Base-by-base conservation (phyloP, 2,888 invertebrate genomes). In the Lampropteryx suffumata region DNA sequence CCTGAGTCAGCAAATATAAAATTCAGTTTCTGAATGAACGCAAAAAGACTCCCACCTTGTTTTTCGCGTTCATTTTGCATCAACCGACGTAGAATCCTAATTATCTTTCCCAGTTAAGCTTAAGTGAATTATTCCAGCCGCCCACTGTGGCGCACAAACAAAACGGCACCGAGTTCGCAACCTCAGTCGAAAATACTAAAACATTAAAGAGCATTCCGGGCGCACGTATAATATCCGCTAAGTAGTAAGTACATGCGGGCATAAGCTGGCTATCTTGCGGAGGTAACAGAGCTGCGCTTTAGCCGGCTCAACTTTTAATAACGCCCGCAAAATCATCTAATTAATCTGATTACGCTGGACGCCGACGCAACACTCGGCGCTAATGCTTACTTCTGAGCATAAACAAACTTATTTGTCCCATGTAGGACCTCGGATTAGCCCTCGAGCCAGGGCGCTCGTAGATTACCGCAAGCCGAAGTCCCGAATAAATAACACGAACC, bases 91-190 rank as follows among this genome's bases (percentile, higher is more conserved):
- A 86, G 87, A 87, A 88, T 89, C 88, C 89, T 88, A 90, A 90
- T 90, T 89, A 89, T 90, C 89, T 88, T 88, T 87, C 79, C 85
- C 86, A 84, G 89, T 90, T 88, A 88, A 90, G 87, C 87, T 88
- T 88, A 88, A 88, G 86, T 89, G 88, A 90, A 90, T 90, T 90
- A 90, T 88, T 88, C 80, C 78, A 75, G 84, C 78, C 82, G 84
- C 86, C 89, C 88, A 88, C 85, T 79, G 84, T 84, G 82, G 86
- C 76, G 80, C 77, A 82, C 85, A 88, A 88, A 88, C 87, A 87
- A 84, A 88, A 88, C 85, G 79, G 82, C 73, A 75, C 77, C 57
- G 82, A 87, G 85, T 85, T 89, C 80, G 81, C 87, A 88, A 87
- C 86, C 86, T 85, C 86, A 86, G 87, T 87, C 85, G 82, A 86